Evolutionary conservation across 2,888 invertebrate species (phyloP), one percentile per base, ranked within the genome.

Genomic region (Cryptophagus acutangulus): DNA sequence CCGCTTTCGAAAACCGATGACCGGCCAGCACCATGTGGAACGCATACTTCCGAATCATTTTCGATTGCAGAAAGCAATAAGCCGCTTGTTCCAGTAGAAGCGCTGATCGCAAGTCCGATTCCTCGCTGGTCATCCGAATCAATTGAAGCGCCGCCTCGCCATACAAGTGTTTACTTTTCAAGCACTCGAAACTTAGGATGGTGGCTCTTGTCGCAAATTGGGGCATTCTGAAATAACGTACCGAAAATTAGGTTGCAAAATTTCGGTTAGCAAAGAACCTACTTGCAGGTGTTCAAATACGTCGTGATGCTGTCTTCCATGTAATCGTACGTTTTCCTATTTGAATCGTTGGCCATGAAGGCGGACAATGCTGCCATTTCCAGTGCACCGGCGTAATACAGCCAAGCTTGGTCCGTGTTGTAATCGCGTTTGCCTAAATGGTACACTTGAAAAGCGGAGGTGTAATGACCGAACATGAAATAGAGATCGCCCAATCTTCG

Each of bases 381-480:
- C 34, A 95, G 72, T 3, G 97, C 94, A 6, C 96, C 94, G 1
- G 97, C 95, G 69, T 89, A 95, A 67, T 96, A 90, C 17, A 95
- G 76, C 95, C 95, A 96, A 1, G 97, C 97, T 52, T 93, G 90
- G 66, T 99, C 97, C 1, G 87, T 87, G 63, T 88, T 89, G 67
- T 97, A 97, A 67, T 99, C 99, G 37, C 94, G 80, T 71, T 97
- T 97, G n/a, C 94, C 91, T 28, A 87, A 83, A 70, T 97, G 94
- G 71, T 96, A 99, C 0, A 89, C 82, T 66, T 91, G 88, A 70
- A 90, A 95, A 4, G 96, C 93, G 51, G 89, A 76, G 50, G 84
- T 82, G 72, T 95, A 95, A 62, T 93, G 85, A 2, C 93, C 90
- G 68, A 96, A 93, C 79, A 97, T 83, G 68, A 99, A 96, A 71